A percentile compares a stretch with the other conserved stretches of the same genome.
Evolutionary conservation across 2,888 invertebrate genomes (phyloP).

Genomic region (Drosophila sordidapex): DNA sequence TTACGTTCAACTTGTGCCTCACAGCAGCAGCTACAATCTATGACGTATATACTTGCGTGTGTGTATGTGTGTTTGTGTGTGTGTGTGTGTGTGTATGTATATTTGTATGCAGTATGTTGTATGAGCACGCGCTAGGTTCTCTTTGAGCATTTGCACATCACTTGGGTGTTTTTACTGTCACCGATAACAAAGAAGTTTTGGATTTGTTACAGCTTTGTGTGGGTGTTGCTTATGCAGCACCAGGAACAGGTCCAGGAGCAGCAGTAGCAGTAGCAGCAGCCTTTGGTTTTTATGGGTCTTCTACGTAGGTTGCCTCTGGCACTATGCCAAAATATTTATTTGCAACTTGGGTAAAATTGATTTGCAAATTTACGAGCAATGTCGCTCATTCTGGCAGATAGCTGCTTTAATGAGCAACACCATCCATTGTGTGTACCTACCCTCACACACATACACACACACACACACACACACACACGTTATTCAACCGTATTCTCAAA

Average conservation of each 20-base stretch:
- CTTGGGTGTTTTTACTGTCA: conserved; percentile 47
- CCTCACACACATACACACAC: neutral
- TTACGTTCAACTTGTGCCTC: conserved; percentile 28
- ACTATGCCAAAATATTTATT: conserved; percentile 47
- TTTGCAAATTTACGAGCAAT: conserved; percentile 51
- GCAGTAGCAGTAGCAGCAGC: neutral
- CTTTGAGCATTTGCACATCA: conserved; percentile 39
- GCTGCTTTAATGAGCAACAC: conserved; percentile 8
- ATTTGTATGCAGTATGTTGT: neutral
- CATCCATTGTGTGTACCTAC: neutral
- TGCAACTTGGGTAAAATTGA: conserved; percentile 66
- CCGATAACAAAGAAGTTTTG: conserved; percentile 46
- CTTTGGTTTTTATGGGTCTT: conserved; percentile 4
- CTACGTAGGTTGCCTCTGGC: conserved; percentile 27
- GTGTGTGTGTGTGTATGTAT: too few relatives aligned
- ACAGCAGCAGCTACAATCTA: conserved; percentile 4
- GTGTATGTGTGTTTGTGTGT: too few relatives aligned
- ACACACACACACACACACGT: neutral
- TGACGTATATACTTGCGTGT: neutral
- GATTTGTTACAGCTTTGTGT: conserved; percentile 9
- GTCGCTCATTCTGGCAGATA: conserved; percentile 17
- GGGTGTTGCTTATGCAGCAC: conserved; percentile 5
- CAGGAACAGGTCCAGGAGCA: neutral
- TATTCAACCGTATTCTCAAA: neutral
- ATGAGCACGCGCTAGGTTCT: conserved; percentile 19